Evolutionary conservation across 1,140 invertebrate genomes (phyloP), one percentile per base, ranked within the genome.

Genomic region (Pissodes strobi): DNA sequence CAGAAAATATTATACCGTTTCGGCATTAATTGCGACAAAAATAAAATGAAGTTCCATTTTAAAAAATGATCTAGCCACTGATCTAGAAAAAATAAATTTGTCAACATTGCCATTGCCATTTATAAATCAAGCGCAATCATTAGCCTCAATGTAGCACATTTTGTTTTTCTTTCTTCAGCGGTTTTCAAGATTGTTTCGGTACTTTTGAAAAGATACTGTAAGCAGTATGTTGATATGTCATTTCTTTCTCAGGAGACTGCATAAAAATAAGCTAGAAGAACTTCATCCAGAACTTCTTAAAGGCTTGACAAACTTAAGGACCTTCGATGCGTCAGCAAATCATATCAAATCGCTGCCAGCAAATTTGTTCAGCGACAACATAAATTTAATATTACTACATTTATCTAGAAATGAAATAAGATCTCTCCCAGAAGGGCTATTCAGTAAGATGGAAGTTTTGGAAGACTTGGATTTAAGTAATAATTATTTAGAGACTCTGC

Each of bases 281-380:
- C 78, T 91, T 9, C 82, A 87, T 57, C 79, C 80, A 4, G 84
- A 86, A 53, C 82, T 87, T n/a, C 87, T 92, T 27, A 77, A 84
- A 51, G 82, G 83, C 43, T 79, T 89, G 57, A 81, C 82, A 18
- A 87, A 86, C 72, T 78, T 91, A 2, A 85, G 85, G 72, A 86
- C 88, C 45, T 74, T 91, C 1, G 91, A 93, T 77, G 66, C 91
- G 6, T 92, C 90, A 0, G 85, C 86, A 39, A 94, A 94, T 74
- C 81, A 81, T 52, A 71, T 94, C 0, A 81, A 80, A 10, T 77
- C 79, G 3, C 71, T 93, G 0, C 86, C 85, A 0, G 75, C 80
- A 18, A 79, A 81, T 0, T 67, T 88, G 10, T 91, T 94, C 71
- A 76, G 78, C 2, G 87, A 86, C 48, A 83, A 87, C 34, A 75